These are phyloP conservation scores for Cantharis lateralis DNA, from an alignment of 2,888 invertebrate genomes.

Conservation along the genomic window DNA sequence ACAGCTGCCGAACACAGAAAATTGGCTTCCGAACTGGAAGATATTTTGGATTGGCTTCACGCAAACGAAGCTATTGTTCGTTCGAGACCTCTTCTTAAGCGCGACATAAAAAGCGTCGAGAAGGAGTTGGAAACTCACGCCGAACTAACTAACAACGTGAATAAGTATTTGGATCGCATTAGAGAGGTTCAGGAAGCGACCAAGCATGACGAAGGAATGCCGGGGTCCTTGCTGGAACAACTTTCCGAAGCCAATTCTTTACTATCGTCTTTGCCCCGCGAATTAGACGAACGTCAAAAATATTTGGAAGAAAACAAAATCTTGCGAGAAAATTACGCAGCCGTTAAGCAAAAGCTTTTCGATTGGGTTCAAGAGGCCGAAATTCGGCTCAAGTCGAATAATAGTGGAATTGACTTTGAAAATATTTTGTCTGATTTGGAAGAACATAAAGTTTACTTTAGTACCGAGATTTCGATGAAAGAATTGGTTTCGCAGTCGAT, in stretches of 20 bases:
- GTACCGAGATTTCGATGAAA: slow-evolving; percentile 75
- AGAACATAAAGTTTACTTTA: slow-evolving; percentile 86
- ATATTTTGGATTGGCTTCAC: slow-evolving; percentile 82
- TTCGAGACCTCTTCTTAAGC: slow-evolving; percentile 79
- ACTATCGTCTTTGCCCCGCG: slow-evolving; percentile 76
- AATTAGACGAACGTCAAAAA: slow-evolving; percentile 78
- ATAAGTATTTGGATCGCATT: slow-evolving; percentile 71
- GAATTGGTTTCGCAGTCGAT: slow-evolving; percentile 81
- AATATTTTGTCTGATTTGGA: slow-evolving; percentile 81
- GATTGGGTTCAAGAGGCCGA: slow-evolving; percentile 86
- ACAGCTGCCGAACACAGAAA: slow-evolving; percentile 88
- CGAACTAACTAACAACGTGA: slow-evolving; percentile 69
- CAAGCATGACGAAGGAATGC: slow-evolving; percentile 77
- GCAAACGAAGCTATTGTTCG: slow-evolving; percentile 80
- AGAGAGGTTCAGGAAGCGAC: slow-evolving; percentile 72
- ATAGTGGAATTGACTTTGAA: slow-evolving; percentile 87
- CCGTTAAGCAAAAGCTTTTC: slow-evolving; percentile 76
- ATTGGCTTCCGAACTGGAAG: slow-evolving; percentile 80
- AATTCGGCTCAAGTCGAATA: slow-evolving; percentile 74
- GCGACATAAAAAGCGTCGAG: slow-evolving; percentile 79
- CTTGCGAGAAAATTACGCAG: slow-evolving; percentile 76
- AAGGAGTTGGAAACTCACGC: slow-evolving; percentile 80
- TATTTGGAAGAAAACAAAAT: slow-evolving; percentile 80
- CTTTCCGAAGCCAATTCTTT: slow-evolving; percentile 83
- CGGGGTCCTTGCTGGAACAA: slow-evolving; percentile 80